Conservation (phyloP, 2,888 invertebrate species). For the Argyra leucocephala region DNA sequence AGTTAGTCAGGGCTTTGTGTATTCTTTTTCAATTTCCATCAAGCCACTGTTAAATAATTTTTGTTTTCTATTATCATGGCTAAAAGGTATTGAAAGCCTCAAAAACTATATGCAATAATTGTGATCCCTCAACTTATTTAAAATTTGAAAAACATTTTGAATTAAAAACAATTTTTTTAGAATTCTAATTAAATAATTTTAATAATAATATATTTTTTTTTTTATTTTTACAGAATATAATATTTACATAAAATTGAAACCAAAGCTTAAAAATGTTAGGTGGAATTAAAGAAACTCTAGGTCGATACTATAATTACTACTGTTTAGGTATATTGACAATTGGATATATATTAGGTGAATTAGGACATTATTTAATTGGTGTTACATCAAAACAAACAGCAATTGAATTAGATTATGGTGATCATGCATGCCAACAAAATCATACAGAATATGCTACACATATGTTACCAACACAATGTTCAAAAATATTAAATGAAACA, state of each 20-base stretch:
- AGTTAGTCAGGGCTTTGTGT: too few species aligned
- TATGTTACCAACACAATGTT: constrained; percentile 50
- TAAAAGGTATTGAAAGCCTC: too few species aligned
- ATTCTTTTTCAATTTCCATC: too few species aligned
- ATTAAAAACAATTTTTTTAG: too few species aligned
- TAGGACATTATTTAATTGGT: constrained; percentile 81
- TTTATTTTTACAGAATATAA: background rate
- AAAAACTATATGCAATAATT: too few species aligned
- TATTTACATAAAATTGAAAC: background rate
- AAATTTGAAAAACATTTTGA: too few species aligned
- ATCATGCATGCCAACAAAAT: constrained; percentile 74
- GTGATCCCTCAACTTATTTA: too few species aligned
- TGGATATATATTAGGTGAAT: constrained; percentile 76
- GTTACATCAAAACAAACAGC: constrained; percentile 81
- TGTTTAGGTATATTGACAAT: constrained; percentile 69
- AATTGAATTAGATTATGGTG: constrained; percentile 75
- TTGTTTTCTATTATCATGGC: too few species aligned
- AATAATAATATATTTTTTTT: background rate
- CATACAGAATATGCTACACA: constrained; percentile 48
- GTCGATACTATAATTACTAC: constrained; percentile 66
- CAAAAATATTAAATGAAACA: constrained; percentile 48
- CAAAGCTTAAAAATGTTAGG: constrained; percentile 31
- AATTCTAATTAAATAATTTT: too few species aligned
- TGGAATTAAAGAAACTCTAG: constrained; percentile 46
- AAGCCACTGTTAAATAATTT: too few species aligned